Evolutionary conservation across 1,140 invertebrate genomes (phyloP).

Genomic region (Papilio polyxenes): DNA sequence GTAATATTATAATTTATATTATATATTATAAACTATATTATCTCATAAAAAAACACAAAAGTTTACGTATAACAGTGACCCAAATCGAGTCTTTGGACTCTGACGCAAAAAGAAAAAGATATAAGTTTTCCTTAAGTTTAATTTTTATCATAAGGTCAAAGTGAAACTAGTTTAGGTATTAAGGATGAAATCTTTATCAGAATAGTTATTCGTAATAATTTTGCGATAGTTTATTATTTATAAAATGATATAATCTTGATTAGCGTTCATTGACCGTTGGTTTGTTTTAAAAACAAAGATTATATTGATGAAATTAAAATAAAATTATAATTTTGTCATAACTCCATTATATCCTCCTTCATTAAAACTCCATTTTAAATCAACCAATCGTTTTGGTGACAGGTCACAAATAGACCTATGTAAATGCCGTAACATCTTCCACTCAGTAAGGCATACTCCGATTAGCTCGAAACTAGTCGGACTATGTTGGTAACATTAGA

Average conservation of each 20-base stretch:
- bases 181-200: slow-evolving; percentile 4
- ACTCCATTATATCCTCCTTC: too few species aligned
- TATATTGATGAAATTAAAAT: not conserved
- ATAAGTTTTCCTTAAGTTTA: too few species aligned
- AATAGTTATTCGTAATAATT: slow-evolving; percentile 18
- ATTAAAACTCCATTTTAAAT: not conserved
- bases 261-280: not conserved
- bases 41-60: not conserved
- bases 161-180: slow-evolving; percentile 1
- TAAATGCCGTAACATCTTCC: too few species aligned
- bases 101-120: too few species aligned
- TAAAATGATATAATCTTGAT: not conserved
- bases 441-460: not conserved
- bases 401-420: too few species aligned
- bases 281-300: slow-evolving; percentile 11
- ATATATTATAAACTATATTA: not conserved
- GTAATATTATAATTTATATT: slow-evolving; percentile 16
- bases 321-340: not conserved
- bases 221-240: not conserved
- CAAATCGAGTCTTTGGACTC: too few species aligned
- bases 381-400: not conserved
- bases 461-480: not conserved
- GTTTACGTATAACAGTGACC: not conserved
- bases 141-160: slow-evolving; percentile 22
- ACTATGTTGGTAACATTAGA: not conserved